A percentile compares a stretch with the other conserved stretches of the same genome.
Conservation (phyloP, 1,140 invertebrate genomes). For the Coenobita brevimanus region DNA sequence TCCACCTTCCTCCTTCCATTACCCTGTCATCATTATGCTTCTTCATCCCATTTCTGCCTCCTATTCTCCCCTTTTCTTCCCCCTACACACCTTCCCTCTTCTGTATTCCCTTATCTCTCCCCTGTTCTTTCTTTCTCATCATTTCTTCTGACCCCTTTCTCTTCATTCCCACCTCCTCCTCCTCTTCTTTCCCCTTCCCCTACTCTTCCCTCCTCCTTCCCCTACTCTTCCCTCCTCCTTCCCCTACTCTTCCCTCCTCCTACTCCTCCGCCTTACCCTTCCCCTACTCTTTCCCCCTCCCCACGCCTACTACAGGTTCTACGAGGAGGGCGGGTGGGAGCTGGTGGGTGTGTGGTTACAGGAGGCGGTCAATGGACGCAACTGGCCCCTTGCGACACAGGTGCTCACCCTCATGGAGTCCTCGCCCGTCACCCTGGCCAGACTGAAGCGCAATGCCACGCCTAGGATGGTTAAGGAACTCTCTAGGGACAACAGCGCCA, state of each 20-base stretch:
- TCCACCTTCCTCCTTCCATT: no score
- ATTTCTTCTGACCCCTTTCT: no score
- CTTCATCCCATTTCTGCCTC: no score
- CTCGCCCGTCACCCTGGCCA: constrained; percentile 90
- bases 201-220: no score
- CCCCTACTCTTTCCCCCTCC: background rate
- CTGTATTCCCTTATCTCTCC: no score
- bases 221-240: no score
- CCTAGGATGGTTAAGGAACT: constrained; percentile 93
- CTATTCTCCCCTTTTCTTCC: no score
- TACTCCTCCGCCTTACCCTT: background rate
- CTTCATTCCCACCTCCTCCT: no score
- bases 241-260: background rate
- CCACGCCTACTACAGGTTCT: constrained; percentile 79
- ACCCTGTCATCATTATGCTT: no score
- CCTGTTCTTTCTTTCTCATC: no score
- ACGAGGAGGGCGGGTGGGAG: constrained; percentile 92
- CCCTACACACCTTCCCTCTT: no score
- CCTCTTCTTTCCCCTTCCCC: no score
- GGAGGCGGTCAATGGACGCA: constrained; percentile 86
- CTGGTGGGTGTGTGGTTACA: constrained; percentile 90
- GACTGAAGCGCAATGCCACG: constrained; percentile 88
- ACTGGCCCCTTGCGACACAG: constrained; percentile 89
- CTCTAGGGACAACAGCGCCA: constrained; percentile 85
- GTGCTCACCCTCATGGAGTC: constrained; percentile 86